Base-by-base conservation (phyloP, 35 echinoderm and acorn worm genomes). In the Holothuria glaberrima region DNA sequence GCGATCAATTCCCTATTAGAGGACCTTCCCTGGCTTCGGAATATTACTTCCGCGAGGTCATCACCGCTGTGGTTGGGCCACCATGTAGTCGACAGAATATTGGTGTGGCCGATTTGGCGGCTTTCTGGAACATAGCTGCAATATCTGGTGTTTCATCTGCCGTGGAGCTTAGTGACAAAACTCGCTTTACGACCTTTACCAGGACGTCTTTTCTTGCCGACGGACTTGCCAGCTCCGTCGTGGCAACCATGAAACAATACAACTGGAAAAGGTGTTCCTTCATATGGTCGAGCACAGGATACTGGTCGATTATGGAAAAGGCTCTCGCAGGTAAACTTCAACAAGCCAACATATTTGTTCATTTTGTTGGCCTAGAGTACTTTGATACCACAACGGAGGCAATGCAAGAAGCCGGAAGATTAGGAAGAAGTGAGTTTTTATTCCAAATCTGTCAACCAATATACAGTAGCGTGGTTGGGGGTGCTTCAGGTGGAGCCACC, bases 101-200 rank as follows among this genome's bases (percentile, higher is more conserved):
- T 29, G 62, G 74, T 3, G 87, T 95, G 25, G 87, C 86, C 1
- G 94, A 95, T 66, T 71, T 95, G 21, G 94, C 94, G 4, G 90
- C 86, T 5, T 95, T 72, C 60, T 95, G 94, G 94, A 95, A 95
- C 32, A 79, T 95, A 31, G 90, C 81, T 9, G 78, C 91, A 18
- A 27, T 95, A 25, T 95, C 94, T 1, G 94, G 94, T 6, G 85
- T 73, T 13, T 92, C 94, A 28, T 92, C 90, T 25, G 92, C 94
- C 5, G 86, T 78, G 17, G 86, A 83, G 34, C 80, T 95, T 6
- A 88, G 88, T 52, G 83, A 95, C 81, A 95, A 95, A 60, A 73
- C 21, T 1, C 94, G 89, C 2, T 95, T 89, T 62, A 58, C n/a
- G 34, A 95, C 94, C 16, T 78, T 95, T 12, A 95, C 94, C 6